phyloP scores from a whole-genome alignment of 2,888 invertebrate genomes.

The Tenthredo scrophulariae region DNA sequence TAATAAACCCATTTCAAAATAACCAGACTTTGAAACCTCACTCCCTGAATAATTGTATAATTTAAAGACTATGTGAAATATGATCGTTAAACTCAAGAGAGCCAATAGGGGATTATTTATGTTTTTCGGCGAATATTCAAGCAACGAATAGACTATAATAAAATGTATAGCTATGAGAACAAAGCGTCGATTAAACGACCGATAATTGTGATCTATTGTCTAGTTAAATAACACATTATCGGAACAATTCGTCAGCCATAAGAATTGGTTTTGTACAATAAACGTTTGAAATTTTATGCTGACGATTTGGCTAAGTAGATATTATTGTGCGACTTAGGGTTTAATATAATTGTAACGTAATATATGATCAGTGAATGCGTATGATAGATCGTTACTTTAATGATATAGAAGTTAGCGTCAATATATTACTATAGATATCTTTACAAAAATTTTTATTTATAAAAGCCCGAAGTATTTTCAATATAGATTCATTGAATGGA shows the following conservation, averaged over 20 bases:
- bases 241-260: background rate
- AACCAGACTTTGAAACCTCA: conserved; percentile 7
- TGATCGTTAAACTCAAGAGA: background rate
- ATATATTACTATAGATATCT: conserved; percentile 31
- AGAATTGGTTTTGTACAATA: background rate
- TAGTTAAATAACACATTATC: conserved; percentile 4
- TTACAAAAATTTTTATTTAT: conserved; percentile 33
- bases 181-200: background rate
- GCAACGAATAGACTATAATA: background rate
- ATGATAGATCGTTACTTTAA: conserved; percentile 1
- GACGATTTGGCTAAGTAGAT: conserved; percentile 19
- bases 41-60: background rate
- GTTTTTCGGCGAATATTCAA: background rate
- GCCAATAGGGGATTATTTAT: background rate
- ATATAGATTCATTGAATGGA: conserved; percentile 22
- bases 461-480: conserved; percentile 39
- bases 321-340: conserved; percentile 33
- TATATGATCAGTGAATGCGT: background rate
- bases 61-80: background rate
- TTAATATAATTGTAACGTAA: background rate
- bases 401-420: conserved; percentile 13
- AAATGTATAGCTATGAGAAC: background rate
- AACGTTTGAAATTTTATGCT: background rate
- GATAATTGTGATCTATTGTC: conserved; percentile 12
- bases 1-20: background rate